These are phyloP conservation scores for Aythya fuligula DNA, from an alignment of 2,797 vertebrate species.

Conservation along the genomic window DNA sequence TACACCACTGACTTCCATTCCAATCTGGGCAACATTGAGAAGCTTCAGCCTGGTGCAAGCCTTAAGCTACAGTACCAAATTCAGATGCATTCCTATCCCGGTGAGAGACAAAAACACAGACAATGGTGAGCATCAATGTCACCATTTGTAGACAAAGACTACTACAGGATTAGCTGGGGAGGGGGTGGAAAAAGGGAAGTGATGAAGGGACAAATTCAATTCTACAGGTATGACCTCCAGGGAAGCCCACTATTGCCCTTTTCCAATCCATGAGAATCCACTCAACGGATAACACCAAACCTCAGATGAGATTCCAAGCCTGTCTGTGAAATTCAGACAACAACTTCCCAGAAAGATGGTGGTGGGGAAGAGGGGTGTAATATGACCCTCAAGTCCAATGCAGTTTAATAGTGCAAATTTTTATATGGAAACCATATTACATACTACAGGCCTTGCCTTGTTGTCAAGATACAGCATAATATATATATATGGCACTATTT, in stretches of 20 bases:
- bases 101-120: accelerated
- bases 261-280: neutral
- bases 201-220: neutral
- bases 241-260: neutral
- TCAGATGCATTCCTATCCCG: neutral
- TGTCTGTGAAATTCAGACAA: neutral
- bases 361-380: neutral
- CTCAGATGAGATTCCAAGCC: neutral
- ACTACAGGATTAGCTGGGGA: neutral
- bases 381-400: neutral
- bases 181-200: accelerated
- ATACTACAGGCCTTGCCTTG: neutral
- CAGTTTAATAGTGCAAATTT: neutral
- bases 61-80: neutral
- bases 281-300: neutral
- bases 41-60: neutral
- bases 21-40: neutral
- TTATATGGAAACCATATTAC: neutral
- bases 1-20: neutral
- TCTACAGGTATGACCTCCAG: neutral
- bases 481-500: no score
- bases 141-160: neutral
- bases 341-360: neutral
- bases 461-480: neutral
- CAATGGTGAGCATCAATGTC: accelerated